Evolutionary conservation across 2,113 vertebrate genomes (phyloP).

Genomic region (Hucho hucho): DNA sequence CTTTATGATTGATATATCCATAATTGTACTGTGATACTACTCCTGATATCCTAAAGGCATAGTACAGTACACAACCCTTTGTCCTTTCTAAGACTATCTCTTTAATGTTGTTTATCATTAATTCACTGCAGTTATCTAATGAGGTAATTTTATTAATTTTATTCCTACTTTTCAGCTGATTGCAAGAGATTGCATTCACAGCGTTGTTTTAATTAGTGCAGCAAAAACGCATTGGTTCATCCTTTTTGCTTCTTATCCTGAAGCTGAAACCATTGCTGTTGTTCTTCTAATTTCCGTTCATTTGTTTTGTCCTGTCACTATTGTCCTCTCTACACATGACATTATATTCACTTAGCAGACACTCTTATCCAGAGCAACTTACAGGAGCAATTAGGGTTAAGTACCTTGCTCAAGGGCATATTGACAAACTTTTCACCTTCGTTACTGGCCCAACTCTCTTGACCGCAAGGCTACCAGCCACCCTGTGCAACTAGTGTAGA

Average conservation of each 20-base stretch:
- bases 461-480: no score
- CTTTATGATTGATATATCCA: no score
- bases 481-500: no score
- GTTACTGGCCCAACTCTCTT: no score
- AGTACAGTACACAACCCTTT: not conserved
- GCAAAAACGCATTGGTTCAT: slow-evolving; percentile 19
- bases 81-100: not conserved
- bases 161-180: slow-evolving; percentile 15
- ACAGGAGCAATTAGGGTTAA: no score
- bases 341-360: not conserved
- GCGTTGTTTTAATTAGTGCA: slow-evolving; percentile 29
- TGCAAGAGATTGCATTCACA: slow-evolving; percentile 21
- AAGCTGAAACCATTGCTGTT: slow-evolving; percentile 29
- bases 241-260: slow-evolving; percentile 16
- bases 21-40: no score
- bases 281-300: slow-evolving; percentile 14
- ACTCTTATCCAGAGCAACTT: no score
- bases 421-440: no score
- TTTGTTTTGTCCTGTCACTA: not conserved
- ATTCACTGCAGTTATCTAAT: slow-evolving; percentile 8
- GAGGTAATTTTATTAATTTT: slow-evolving; percentile 19
- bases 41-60: not conserved
- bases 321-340: not conserved
- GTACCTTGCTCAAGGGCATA: no score
- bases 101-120: slow-evolving; percentile 14